Conservation (phyloP, 2,113 vertebrate genomes). For the Marmota flaviventris region DNA sequence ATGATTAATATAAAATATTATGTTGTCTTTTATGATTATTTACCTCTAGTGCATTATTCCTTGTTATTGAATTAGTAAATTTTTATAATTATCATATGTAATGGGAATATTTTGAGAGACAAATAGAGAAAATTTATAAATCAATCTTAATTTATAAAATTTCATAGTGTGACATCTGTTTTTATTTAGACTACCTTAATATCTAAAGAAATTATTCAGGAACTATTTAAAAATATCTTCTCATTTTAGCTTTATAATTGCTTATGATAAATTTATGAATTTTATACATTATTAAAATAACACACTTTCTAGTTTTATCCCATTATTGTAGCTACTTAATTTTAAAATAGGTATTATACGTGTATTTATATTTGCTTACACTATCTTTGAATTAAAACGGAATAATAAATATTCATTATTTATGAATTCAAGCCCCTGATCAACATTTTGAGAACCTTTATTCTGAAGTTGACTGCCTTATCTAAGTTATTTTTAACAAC, state of each 20-base stretch:
- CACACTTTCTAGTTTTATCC: neutral
- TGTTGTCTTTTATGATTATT: slow-evolving; percentile 48
- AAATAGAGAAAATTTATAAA: neutral
- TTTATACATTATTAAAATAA: slow-evolving; percentile 20
- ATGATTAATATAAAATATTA: slow-evolving; percentile 34
- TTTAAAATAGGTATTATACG: neutral
- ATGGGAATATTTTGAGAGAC: neutral
- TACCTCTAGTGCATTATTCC: neutral
- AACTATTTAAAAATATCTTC: slow-evolving; percentile 77
- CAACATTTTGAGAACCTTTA: slow-evolving; percentile 58
- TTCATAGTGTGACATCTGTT: slow-evolving; percentile 78
- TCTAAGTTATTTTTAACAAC: slow-evolving; percentile 70
- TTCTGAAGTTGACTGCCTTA: slow-evolving; percentile 54
- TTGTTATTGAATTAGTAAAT: slow-evolving; percentile 60
- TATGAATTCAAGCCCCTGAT: neutral
- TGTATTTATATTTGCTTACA: slow-evolving; percentile 18
- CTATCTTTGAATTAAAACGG: slow-evolving; percentile 10
- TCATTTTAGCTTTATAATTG: neutral
- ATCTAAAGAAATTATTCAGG: slow-evolving; percentile 81
- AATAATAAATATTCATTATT: neutral
- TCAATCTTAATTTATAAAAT: slow-evolving; percentile 77
- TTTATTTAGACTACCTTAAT: slow-evolving; percentile 81
- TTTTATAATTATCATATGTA: neutral
- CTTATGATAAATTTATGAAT: neutral
- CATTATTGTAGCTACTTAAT: neutral